phyloP scores from a whole-genome alignment of 2,888 invertebrate genomes.

The Amaurobius ferox region DNA sequence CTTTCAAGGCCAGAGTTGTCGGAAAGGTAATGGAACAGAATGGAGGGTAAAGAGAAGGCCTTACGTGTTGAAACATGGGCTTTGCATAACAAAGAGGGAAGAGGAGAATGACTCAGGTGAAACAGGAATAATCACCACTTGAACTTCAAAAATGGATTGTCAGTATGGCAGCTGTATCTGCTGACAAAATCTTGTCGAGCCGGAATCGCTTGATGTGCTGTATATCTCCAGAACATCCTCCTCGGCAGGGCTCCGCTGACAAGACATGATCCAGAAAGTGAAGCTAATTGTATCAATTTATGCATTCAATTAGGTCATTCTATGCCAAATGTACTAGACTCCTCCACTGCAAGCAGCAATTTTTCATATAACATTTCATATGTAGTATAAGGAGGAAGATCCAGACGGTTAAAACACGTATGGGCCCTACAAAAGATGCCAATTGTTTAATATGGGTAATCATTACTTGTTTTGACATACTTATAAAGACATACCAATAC shows the following conservation, averaged over 20 bases:
- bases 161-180: slow-evolving; percentile 7
- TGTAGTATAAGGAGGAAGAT: slow-evolving; percentile 96
- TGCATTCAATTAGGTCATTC: slow-evolving; percentile 81
- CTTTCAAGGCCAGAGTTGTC: not conserved
- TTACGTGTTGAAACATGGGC: slow-evolving; percentile 19
- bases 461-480: no score
- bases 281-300: not conserved
- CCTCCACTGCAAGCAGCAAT: slow-evolving; percentile 93
- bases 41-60: slow-evolving; percentile 33
- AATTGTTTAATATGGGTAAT: no score
- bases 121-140: slow-evolving; percentile 12
- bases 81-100: slow-evolving; percentile 24
- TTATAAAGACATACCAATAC: no score
- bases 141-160: slow-evolving; percentile 18
- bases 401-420: slow-evolving; percentile 98
- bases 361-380: slow-evolving; percentile 94
- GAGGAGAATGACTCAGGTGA: slow-evolving; percentile 32
- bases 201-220: not conserved
- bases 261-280: slow-evolving; percentile 1
- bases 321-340: slow-evolving; percentile 97
- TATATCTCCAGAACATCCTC: slow-evolving; percentile 4
- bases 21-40: slow-evolving; percentile 3
- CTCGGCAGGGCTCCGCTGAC: not conserved
- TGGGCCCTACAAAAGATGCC: slow-evolving; percentile 83
- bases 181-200: not conserved